Base-by-base conservation (phyloP, 2,797 vertebrate genomes). In the Hyperoplus immaculatus region DNA sequence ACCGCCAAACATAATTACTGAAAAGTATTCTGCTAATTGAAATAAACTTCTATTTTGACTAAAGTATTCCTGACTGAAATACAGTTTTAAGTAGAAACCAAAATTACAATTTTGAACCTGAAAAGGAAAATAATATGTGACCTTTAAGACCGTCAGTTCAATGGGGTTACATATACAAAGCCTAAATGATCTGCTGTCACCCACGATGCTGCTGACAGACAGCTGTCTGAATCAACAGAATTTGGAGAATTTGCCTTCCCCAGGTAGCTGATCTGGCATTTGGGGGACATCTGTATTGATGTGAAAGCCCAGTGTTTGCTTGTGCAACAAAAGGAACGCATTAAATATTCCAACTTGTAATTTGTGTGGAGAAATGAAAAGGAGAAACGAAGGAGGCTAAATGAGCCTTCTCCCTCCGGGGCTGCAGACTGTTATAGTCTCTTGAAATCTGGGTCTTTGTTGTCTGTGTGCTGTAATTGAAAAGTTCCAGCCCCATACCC, bases 381-480 rank as follows among this genome's bases (percentile, higher is more conserved):
- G 84, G 65, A 82, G 87, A 78, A 90, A 77, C 74, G 88, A 91
- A 83, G 82, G 82, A 86, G 87, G 81, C 85, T 82, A 93, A 95
- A 92, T 91, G 82, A 93, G 93, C 88, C 92, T 90, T 84, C 29
- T 29, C 92, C 92, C 92, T 94, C 89, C 65, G 11, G 76, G 93
- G 92, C 86, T 89, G 90, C 88, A 91, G 87, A 90, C 84, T 89
- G 83, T 90, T 93, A 88, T 82, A 93, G 87, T 92, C 92, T 91
- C 86, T 88, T 88, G 88, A 91, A 94, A 95, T 94, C 90, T 92
- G 85, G 85, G 83, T 91, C 93, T 93, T 94, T 95, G 93, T 95
- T 94, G 92, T 93, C 87, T 88, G 88, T 87, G 84, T 92, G 85
- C 89, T 84, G 89, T 94, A 94, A 94, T 94, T 94, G 93, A 96